A percentile compares a stretch with the other conserved stretches of the same genome.
phyloP scores from a whole-genome alignment of 1,140 invertebrate genomes.

The Tenebrio molitor region DNA sequence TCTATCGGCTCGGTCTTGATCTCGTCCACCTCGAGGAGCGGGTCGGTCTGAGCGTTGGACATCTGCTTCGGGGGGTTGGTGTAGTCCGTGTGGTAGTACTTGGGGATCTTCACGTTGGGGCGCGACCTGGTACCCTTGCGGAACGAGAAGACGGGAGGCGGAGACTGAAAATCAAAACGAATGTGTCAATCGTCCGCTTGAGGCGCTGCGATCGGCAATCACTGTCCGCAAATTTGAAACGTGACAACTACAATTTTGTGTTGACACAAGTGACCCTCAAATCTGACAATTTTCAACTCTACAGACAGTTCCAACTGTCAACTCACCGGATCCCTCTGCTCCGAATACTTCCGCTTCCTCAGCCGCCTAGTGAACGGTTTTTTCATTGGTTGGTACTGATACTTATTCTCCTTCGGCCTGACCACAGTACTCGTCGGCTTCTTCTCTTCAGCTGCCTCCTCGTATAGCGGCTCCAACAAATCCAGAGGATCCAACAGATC shows the following conservation, averaged over 20 bases:
- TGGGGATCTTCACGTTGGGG: slow-evolving; percentile 62
- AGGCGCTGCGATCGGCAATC: no score
- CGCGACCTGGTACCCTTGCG: slow-evolving; percentile 62
- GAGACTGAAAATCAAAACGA: slow-evolving; percentile 54
- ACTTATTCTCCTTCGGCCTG: slow-evolving; percentile 31
- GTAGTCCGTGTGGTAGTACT: slow-evolving; percentile 58
- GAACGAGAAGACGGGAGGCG: slow-evolving; percentile 54
- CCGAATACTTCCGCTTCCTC: slow-evolving; percentile 52
- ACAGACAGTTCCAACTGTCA: slow-evolving; percentile 9
- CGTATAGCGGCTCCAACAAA: slow-evolving; percentile 58
- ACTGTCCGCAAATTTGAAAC: slow-evolving; percentile 21
- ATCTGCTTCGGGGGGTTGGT: slow-evolving; percentile 47
- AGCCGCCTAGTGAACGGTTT: slow-evolving; percentile 44
- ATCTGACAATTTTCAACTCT: no score
- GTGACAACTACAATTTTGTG: no score
- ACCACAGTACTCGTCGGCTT: slow-evolving; percentile 29
- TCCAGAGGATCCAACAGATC: slow-evolving; percentile 58
- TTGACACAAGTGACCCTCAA: no score
- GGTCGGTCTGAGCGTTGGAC: slow-evolving; percentile 46
- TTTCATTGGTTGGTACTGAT: slow-evolving; percentile 36
- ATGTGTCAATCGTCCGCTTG: no score
- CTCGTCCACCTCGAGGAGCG: slow-evolving; percentile 51
- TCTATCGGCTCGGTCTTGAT: slow-evolving; percentile 59
- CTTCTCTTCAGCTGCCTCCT: slow-evolving; percentile 57
- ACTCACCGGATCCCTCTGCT: slow-evolving; percentile 53